phyloP scores from a whole-genome alignment of 2,888 invertebrate genomes.

The Melikaiella ostensackeni region DNA sequence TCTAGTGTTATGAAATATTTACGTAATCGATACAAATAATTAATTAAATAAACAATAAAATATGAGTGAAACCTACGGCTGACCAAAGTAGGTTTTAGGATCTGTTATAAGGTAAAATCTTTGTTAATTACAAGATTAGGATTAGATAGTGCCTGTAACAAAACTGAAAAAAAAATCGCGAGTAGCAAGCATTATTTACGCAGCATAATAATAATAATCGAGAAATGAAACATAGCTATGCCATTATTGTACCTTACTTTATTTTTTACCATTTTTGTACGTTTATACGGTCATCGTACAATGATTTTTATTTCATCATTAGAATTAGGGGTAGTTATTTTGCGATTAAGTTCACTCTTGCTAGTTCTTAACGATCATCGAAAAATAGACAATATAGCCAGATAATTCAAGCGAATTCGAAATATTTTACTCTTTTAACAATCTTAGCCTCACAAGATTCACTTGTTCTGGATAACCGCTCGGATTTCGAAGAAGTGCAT shows the following conservation, averaged over 20 bases:
- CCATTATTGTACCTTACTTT: conserved; percentile 54
- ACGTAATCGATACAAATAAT: neutral
- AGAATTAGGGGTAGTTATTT: conserved; percentile 36
- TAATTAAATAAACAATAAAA: too few relatives aligned
- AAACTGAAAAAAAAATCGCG: neutral
- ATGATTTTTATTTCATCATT: conserved; percentile 51
- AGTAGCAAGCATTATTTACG: neutral
- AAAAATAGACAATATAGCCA: conserved; percentile 3
- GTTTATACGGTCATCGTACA: conserved; percentile 66
- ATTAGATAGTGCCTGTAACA: conserved; percentile 34
- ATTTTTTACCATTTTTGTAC: conserved; percentile 73
- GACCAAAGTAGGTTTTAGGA: conserved; percentile 24
- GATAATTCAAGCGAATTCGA: neutral
- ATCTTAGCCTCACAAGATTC: neutral
- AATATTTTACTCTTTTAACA: neutral
- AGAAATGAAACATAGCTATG: conserved; percentile 40
- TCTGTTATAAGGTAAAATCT: neutral
- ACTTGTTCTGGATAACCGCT: neutral
- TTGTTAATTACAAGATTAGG: conserved; percentile 2
- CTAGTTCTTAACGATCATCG: neutral
- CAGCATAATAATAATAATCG: conserved; percentile 34
- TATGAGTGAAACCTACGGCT: neutral
- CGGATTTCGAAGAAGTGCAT: neutral
- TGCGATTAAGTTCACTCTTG: neutral
- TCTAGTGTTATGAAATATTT: conserved; percentile 18